Evolutionary conservation across 2,888 invertebrate genomes (phyloP).

Genomic region (Lithophane semibrunnea): DNA sequence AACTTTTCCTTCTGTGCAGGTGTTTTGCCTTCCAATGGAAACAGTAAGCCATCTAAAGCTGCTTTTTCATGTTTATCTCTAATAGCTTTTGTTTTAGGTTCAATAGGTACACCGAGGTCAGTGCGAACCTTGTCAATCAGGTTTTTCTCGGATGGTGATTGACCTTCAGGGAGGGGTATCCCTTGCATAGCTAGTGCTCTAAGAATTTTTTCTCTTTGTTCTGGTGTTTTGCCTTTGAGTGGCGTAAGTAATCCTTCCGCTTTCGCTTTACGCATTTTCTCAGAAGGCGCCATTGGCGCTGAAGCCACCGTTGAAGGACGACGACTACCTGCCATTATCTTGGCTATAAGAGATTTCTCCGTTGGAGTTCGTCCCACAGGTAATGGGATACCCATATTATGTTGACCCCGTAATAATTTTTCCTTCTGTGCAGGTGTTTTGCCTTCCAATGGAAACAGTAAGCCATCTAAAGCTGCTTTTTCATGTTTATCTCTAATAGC

Average conservation of each 20-base stretch:
- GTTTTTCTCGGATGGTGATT: conserved; percentile 50
- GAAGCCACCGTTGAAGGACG: no score
- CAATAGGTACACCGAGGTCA: conserved; percentile 16
- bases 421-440: conserved; percentile 36
- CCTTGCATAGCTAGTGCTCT: conserved; percentile 17
- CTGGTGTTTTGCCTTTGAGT: no score
- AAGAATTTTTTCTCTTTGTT: no score
- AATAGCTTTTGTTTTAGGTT: conserved; percentile 12
- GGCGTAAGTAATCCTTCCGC: no score
- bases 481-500: conserved; percentile 57
- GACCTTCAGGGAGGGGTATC: conserved; percentile 55
- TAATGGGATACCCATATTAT: conserved; percentile 25
- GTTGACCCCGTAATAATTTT: conserved; percentile 13
- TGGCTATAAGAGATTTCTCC: no score
- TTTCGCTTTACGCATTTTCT: no score
- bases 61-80: conserved; percentile 11
- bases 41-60: neutral
- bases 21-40: conserved; percentile 24
- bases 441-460: conserved; percentile 36
- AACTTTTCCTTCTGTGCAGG: conserved; percentile 66
- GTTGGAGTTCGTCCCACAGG: conserved; percentile 1
- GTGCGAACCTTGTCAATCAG: conserved; percentile 10
- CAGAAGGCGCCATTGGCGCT: no score
- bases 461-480: conserved; percentile 57
- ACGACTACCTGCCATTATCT: no score